Conservation (phyloP, 2,888 invertebrate genomes). For the Caenorhabditis afra region DNA sequence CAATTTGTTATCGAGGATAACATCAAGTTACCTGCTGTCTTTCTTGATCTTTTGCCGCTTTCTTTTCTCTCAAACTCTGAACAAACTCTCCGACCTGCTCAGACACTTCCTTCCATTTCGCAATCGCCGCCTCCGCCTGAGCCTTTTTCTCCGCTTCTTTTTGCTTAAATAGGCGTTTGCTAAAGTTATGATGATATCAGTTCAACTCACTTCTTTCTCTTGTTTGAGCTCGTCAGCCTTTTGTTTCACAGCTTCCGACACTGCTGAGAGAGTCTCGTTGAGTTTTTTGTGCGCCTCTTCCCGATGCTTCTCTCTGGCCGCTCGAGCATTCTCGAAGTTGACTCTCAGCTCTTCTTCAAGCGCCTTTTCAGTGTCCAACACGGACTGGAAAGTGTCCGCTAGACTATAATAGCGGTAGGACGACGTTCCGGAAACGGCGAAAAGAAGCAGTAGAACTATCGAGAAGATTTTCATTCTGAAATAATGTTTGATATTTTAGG, state of each 20-base stretch:
- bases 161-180: conserved; percentile 28
- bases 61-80: conserved; percentile 36
- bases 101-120: conserved; percentile 52
- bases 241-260: conserved; percentile 47
- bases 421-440: conserved; percentile 18
- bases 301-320: conserved; percentile 24
- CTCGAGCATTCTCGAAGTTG: conserved; percentile 53
- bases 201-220: conserved; percentile 44
- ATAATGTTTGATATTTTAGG: too few species aligned
- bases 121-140: conserved; percentile 43
- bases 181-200: too few species aligned
- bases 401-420: conserved; percentile 46
- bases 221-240: conserved; percentile 49
- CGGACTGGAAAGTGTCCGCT: conserved; percentile 58
- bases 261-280: conserved; percentile 31
- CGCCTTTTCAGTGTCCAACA: conserved; percentile 56
- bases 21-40: conserved; percentile 36
- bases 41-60: conserved; percentile 38
- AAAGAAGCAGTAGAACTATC: conserved; percentile 15
- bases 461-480: conserved; percentile 44
- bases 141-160: conserved; percentile 42
- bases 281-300: conserved; percentile 31
- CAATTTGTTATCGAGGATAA: neutral
- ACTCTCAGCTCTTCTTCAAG: conserved; percentile 54
- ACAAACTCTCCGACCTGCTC: conserved; percentile 42